These are phyloP conservation scores for Euschistus heros DNA, from an alignment of 1,140 invertebrate genomes.

Conservation along the genomic window DNA sequence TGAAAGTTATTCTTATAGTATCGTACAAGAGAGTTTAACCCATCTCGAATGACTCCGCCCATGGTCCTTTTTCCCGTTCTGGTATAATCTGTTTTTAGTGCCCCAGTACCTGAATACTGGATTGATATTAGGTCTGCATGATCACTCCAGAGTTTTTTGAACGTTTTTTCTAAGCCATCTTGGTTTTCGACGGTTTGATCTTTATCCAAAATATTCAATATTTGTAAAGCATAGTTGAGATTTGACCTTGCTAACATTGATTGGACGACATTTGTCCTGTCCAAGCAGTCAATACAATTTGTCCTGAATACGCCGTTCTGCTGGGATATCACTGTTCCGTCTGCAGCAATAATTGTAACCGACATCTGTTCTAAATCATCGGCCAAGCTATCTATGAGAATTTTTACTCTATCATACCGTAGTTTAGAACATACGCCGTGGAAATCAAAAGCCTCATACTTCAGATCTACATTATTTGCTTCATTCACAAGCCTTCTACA, in stretches of 20 bases:
- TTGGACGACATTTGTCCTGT: conserved; percentile 98
- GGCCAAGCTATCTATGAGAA: conserved; percentile 75
- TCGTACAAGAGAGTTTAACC: conserved; percentile 77
- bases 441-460: conserved; percentile 37
- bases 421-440: conserved; percentile 94
- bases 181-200: conserved; percentile 54
- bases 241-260: conserved; percentile 63
- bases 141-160: conserved; percentile 93
- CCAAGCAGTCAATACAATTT: conserved; percentile 97
- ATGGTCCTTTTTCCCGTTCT: conserved; percentile 88
- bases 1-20: conserved; percentile 56
- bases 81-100: conserved; percentile 96
- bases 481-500: conserved; percentile 59
- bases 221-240: conserved; percentile 32
- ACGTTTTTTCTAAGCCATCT: conserved; percentile 55
- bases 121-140: conserved; percentile 90
- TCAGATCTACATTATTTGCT: conserved; percentile 38
- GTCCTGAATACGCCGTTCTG: conserved; percentile 89
- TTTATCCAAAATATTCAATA: conserved; percentile 53
- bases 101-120: conserved; percentile 95
- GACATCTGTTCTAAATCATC: conserved; percentile 81
- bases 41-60: conserved; percentile 75
- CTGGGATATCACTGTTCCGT: conserved; percentile 62
- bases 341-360: too few species aligned
- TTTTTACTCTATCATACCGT: conserved; percentile 83